These are phyloP conservation scores for Periophthalmus modestus DNA, from an alignment of 2,113 vertebrate species.

Conservation along the genomic window DNA sequence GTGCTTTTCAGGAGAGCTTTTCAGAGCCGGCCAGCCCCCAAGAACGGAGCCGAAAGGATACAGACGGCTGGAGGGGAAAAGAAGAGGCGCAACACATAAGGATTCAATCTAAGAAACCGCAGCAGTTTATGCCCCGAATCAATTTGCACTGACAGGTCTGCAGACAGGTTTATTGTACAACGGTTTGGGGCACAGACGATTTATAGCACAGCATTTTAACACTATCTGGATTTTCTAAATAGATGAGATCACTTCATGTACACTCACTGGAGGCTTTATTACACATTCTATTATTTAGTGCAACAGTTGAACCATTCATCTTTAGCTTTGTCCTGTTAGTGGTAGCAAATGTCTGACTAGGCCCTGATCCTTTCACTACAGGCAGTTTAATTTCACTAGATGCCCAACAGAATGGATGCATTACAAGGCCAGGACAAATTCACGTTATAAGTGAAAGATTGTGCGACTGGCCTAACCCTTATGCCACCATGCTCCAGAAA, in stretches of 20 bases:
- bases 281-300: not conserved
- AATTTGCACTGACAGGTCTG: slow-evolving; percentile 18
- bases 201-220: slow-evolving; percentile 10
- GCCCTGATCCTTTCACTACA: not conserved
- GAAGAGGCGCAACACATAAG: slow-evolving; percentile 14
- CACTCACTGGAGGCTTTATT: not conserved
- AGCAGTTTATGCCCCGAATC: slow-evolving; percentile 32
- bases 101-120: slow-evolving; percentile 16
- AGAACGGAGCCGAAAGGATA: slow-evolving; percentile 15
- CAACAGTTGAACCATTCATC: not conserved
- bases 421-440: too few species aligned
- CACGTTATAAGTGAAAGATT: not conserved
- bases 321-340: not conserved
- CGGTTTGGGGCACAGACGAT: slow-evolving; percentile 1
- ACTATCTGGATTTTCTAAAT: slow-evolving; percentile 13
- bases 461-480: not conserved
- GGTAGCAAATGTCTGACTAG: not conserved
- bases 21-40: slow-evolving; percentile 17
- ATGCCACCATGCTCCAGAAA: not conserved
- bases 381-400: not conserved
- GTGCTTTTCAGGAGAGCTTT: slow-evolving; percentile 30
- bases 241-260: not conserved
- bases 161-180: slow-evolving; percentile 29
- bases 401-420: too few species aligned
- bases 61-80: slow-evolving; percentile 26